phyloP scores from a whole-genome alignment of 1,140 invertebrate genomes.

The Reticulitermes speratus region DNA sequence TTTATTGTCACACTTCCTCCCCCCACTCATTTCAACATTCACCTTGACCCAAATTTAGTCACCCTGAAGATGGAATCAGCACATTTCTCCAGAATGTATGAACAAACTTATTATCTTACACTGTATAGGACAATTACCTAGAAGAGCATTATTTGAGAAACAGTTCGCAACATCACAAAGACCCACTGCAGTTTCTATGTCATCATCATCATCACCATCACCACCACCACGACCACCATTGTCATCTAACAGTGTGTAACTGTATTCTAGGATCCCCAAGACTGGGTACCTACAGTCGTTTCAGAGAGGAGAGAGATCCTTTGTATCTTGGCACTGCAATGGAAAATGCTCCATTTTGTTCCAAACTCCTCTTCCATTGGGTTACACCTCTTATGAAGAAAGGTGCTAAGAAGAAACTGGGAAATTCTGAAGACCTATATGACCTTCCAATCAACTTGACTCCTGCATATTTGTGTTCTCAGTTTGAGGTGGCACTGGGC shows the following conservation, averaged over 20 bases:
- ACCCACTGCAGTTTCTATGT: too few species aligned
- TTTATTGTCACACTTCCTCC: too few species aligned
- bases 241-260: neutral
- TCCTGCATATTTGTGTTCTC: conserved; percentile 57
- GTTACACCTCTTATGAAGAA: conserved; percentile 82
- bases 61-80: too few species aligned
- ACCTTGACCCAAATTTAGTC: too few species aligned
- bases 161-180: too few species aligned
- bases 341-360: conserved; percentile 67
- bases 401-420: conserved; percentile 71
- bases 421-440: conserved; percentile 78
- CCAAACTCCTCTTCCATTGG: conserved; percentile 83
- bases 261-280: conserved; percentile 23
- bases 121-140: too few species aligned
- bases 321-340: conserved; percentile 75
- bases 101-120: too few species aligned
- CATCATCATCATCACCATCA: too few species aligned
- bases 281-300: conserved; percentile 55
- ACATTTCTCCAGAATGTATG: too few species aligned
- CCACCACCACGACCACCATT: too few species aligned
- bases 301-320: conserved; percentile 65
- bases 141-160: too few species aligned
- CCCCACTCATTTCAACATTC: too few species aligned
- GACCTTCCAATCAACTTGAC: conserved; percentile 74
- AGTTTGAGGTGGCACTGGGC: conserved; percentile 54